A percentile compares a stretch with the other conserved stretches of the same genome.
These are phyloP conservation scores for Vulpes lagopus DNA, from an alignment of 2,113 vertebrate genomes.

Conservation along the genomic window DNA sequence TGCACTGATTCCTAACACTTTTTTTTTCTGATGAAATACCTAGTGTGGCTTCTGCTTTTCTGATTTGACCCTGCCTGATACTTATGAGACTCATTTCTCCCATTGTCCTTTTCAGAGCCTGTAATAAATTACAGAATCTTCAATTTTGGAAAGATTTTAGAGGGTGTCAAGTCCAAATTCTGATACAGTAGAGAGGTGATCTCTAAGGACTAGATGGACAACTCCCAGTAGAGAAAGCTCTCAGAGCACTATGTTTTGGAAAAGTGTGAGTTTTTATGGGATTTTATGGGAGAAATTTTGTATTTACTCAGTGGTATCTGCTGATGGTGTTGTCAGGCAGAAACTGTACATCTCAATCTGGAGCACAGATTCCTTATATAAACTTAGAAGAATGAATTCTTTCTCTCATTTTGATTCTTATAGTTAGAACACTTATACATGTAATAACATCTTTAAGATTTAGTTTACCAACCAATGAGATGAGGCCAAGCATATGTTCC, in stretches of 20 bases:
- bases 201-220: neutral
- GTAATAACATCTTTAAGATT: neutral
- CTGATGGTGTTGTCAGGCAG: neutral
- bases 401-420: neutral
- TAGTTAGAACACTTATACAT: neutral
- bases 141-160: neutral
- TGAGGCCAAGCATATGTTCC: accelerated
- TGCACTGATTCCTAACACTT: neutral
- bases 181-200: neutral
- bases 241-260: neutral
- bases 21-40: neutral
- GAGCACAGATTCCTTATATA: neutral
- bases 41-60: neutral
- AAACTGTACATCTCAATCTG: neutral
- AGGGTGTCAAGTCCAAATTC: neutral
- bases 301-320: neutral
- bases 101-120: neutral
- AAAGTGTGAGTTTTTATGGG: neutral
- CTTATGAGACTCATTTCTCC: neutral
- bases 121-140: neutral
- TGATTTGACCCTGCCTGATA: neutral
- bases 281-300: neutral
- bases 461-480: neutral
- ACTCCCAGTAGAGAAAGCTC: neutral
- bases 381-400: neutral